These are phyloP conservation scores for Sebastes matsubarae DNA, from an alignment of 2,797 vertebrate species.

Conservation along the genomic window DNA sequence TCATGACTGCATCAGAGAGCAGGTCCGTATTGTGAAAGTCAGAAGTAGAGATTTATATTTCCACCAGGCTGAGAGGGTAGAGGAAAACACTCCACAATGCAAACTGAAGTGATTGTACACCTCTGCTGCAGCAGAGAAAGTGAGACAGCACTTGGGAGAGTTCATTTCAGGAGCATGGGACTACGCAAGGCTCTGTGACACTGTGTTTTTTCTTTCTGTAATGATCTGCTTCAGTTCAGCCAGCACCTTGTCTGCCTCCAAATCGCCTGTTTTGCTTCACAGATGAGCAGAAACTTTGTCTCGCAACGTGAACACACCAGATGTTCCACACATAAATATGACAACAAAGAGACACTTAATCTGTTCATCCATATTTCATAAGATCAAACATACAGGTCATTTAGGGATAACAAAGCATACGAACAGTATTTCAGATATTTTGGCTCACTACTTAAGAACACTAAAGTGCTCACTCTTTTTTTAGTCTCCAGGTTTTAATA, in stretches of 20 bases:
- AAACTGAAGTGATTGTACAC: neutral
- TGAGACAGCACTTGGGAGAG: slow-evolving; percentile 18
- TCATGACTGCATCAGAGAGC: neutral
- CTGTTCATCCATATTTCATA: neutral
- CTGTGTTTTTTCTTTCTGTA: neutral
- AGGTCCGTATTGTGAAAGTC: neutral
- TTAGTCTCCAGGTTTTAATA: neutral
- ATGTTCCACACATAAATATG: slow-evolving; percentile 27
- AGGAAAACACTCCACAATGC: neutral
- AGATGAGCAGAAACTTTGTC: slow-evolving; percentile 28
- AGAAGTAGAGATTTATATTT: neutral
- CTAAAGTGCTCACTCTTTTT: too few species aligned
- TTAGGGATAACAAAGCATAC: neutral
- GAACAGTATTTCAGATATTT: neutral
- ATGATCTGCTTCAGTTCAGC: slow-evolving; percentile 23
- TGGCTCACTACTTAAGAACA: too few species aligned
- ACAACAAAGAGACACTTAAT: slow-evolving; percentile 10
- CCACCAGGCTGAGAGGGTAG: neutral
- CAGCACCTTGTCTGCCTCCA: slow-evolving; percentile 34
- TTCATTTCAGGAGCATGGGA: slow-evolving; percentile 28
- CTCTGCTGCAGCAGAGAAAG: neutral
- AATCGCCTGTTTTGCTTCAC: slow-evolving; percentile 22
- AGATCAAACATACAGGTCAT: neutral
- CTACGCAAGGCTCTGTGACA: neutral
- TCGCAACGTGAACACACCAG: slow-evolving; percentile 4